Evolutionary conservation across 2,797 vertebrate genomes (phyloP).

Genomic region (Harpagifer antarcticus): DNA sequence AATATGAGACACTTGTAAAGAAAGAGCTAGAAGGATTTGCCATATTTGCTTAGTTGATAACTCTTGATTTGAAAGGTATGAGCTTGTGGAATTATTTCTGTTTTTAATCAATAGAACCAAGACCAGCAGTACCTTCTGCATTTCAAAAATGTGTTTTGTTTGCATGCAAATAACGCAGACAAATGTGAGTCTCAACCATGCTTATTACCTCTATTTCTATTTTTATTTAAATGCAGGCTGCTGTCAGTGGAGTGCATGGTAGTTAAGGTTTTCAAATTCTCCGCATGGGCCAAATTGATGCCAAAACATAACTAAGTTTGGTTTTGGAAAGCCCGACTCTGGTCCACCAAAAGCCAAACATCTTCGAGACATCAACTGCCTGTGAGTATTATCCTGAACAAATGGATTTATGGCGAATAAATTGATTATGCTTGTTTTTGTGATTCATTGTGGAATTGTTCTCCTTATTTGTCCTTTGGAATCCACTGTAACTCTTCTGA

Average conservation of each 20-base stretch:
- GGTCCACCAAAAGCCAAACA: neutral
- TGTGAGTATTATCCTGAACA: slow-evolving; percentile 8
- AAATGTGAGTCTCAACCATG: neutral
- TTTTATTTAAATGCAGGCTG: neutral
- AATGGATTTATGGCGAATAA: neutral
- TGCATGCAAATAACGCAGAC: neutral
- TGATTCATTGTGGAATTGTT: neutral
- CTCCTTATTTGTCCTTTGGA: neutral
- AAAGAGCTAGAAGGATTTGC: neutral
- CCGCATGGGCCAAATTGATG: neutral
- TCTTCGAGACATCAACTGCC: neutral
- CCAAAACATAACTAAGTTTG: slow-evolving; percentile 1
- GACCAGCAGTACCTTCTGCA: neutral
- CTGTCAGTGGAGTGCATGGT: neutral
- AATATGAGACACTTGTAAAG: slow-evolving; percentile 5
- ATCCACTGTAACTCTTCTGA: neutral
- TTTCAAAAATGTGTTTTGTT: neutral
- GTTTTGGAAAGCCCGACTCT: neutral
- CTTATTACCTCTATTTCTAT: neutral
- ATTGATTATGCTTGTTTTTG: neutral
- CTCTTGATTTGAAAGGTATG: neutral
- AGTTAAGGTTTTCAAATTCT: neutral
- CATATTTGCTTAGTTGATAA: neutral
- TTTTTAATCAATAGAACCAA: neutral
- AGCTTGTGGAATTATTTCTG: neutral